Evolutionary conservation across 2,888 invertebrate species (phyloP), one percentile per base, ranked within the genome.

Genomic region (Atethmia centrago): DNA sequence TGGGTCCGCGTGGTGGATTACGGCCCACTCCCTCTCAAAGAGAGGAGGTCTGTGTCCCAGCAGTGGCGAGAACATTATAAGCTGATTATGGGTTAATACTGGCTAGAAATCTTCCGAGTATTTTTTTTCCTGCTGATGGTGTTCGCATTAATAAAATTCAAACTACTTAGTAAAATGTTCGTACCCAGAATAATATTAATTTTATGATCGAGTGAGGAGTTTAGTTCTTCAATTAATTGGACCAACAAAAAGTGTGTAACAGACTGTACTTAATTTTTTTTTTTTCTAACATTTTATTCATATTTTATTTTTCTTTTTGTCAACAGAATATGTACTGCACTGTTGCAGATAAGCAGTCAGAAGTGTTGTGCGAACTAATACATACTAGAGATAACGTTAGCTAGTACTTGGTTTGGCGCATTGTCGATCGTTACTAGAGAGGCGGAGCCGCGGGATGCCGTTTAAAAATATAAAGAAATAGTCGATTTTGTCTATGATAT

Each of bases 351-450:
- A 84, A 85, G 85, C 85, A 81, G 88, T 86, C 87, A 86, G 88
- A 88, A 88, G 92, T 92, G 93, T 93, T 92, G 93, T 94, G 93
- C 88, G 89, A 91, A 90, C 85, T 88, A 85, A 87, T 86, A 87
- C 82, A 84, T 92, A 93, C 86, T 88, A 87, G 86, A 76, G 67
- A 78, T 91, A 89, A 88, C 53, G 64, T 78, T 92, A 92, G 90
- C 72, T 93, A 89, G 85, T 87, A 85, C 58, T 82, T 73, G 76
- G 86, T 90, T 92, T 94, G 94, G 94, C 94, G 95, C 93, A 91
- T 93, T 94, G 95, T 94, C 95, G 91, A 94, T 80, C 59, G 53
- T 82, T 82, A 83, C 74, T 77, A 71, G 71, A 68, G 70, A 74
- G 75, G 84, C 74, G 74, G 82, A 71, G 86, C 49, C 76, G 87